A percentile compares a stretch with the other conserved stretches of the same genome.
These are phyloP conservation scores for Lissonota sp. DNA, from an alignment of 2,888 invertebrate genomes.

Conservation along the genomic window DNA sequence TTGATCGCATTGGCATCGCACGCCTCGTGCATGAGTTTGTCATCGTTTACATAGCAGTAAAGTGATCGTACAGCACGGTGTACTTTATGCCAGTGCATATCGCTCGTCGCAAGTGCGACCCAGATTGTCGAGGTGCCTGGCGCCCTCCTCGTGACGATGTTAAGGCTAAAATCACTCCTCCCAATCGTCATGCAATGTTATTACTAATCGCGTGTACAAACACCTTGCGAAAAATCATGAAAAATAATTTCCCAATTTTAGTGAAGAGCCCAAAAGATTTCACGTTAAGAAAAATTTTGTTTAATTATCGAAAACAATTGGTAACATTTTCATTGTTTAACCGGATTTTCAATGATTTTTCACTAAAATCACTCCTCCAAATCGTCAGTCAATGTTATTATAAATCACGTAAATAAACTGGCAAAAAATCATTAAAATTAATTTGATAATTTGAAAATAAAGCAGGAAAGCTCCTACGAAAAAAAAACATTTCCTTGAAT, in stretches of 20 bases:
- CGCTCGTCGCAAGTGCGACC: conserved; percentile 58
- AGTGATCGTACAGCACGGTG: conserved; percentile 18
- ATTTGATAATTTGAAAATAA: too few species aligned
- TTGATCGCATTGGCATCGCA: conserved; percentile 47
- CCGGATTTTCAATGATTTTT: too few species aligned
- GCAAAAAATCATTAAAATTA: neutral
- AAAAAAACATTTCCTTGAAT: too few species aligned
- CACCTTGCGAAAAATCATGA: neutral
- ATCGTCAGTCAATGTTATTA: neutral
- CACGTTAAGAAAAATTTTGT: too few species aligned
- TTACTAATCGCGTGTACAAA: neutral
- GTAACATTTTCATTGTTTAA: too few species aligned
- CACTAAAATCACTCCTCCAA: neutral
- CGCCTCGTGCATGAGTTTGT: conserved; percentile 61
- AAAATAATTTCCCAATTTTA: neutral
- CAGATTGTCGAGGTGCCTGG: conserved; percentile 46
- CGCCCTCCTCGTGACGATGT: conserved; percentile 53
- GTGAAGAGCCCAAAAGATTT: too few species aligned
- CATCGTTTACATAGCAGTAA: conserved; percentile 45
- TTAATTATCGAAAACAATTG: too few species aligned
- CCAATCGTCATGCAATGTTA: conserved; percentile 8
- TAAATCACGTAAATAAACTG: neutral
- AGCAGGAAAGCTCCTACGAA: too few species aligned
- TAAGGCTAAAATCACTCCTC: conserved; percentile 48
- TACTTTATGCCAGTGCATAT: conserved; percentile 10